Evolutionary conservation across 2,113 vertebrate genomes (phyloP), one percentile per base, ranked within the genome.

Genomic region (Ctenomys sociabilis): DNA sequence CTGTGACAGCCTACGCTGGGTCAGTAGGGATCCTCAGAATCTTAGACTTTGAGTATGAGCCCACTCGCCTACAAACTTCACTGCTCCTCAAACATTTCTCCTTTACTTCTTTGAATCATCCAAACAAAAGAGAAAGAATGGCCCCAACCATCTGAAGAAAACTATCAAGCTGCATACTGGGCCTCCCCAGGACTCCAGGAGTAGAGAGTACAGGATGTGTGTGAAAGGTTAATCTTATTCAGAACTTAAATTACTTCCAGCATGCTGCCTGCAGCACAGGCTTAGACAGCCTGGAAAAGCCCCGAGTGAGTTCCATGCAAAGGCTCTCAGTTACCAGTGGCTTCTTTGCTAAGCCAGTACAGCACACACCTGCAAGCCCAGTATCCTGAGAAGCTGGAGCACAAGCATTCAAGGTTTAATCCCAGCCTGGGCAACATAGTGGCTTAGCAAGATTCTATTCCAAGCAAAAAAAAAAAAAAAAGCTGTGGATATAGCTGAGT

Each of bases 171-270:
- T 70, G 45, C 7, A 64, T 1, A 37, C 3, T 0, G 13, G n/a
- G 59, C 72, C 43, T 90, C 82, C 30, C 35, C 19, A 90, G 85
- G 57, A 40, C 16, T 85, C 21, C 21, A 35, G 63, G 40, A 70
- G 7, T 35, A 3, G 32, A 88, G 13, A 72, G 57, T 81, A 63
- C 52, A 70, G 80, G 22, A 75, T 59, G 9, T 59, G 45, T 43
- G 73, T 83, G 49, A 82, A 45, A 94, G n/a, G 24, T 12, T 82
- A n/a, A 22, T 83, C 73, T 78, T 63, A 64, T 83, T 84, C 93
- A 57, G n/a, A 86, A 26, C 11, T 63, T 54, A 52, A 40, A 49
- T 9, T 30, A 77, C 17, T 43, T 21, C n/a, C n/a, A 91, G 24
- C 11, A 7, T 10, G 59, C 35, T 57, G 17, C 21, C 59, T n/a